phyloP scores from a whole-genome alignment of 2,113 vertebrate genomes.

The Xenopus borealis region DNA sequence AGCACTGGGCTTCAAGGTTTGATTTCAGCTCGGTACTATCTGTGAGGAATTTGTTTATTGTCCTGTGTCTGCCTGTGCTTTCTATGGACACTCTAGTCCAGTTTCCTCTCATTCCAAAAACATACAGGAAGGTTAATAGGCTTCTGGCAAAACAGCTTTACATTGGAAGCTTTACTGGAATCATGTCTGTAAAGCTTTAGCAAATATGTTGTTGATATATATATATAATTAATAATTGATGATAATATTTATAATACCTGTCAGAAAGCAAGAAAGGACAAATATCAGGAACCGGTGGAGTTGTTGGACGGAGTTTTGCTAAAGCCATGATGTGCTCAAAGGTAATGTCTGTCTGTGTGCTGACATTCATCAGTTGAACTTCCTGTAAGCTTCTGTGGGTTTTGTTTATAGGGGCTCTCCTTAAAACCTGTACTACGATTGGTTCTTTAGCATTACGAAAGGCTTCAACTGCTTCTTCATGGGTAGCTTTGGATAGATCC shows the following conservation, averaged over 20 bases:
- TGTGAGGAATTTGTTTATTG: too few species aligned
- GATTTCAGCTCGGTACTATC: too few species aligned
- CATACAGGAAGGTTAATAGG: too few species aligned
- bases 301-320: conserved; percentile 85
- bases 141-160: too few species aligned
- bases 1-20: too few species aligned
- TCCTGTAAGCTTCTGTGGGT: conserved; percentile 71
- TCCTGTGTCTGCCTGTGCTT: too few species aligned
- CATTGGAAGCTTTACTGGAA: too few species aligned
- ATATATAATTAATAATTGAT: neutral
- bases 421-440: conserved; percentile 91
- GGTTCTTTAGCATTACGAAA: conserved; percentile 89
- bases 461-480: conserved; percentile 88
- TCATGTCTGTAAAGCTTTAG: too few species aligned
- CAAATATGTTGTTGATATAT: too few species aligned
- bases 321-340: conserved; percentile 96
- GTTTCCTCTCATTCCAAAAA: too few species aligned
- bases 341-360: conserved; percentile 97
- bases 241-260: conserved; percentile 69
- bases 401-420: conserved; percentile 77
- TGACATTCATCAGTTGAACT: conserved; percentile 81
- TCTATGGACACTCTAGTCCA: too few species aligned
- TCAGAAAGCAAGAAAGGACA: conserved; percentile 95
- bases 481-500: conserved; percentile 88
- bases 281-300: conserved; percentile 93